Evolutionary conservation across 2,888 invertebrate genomes (phyloP).

Genomic region (Brassicogethes aeneus): DNA sequence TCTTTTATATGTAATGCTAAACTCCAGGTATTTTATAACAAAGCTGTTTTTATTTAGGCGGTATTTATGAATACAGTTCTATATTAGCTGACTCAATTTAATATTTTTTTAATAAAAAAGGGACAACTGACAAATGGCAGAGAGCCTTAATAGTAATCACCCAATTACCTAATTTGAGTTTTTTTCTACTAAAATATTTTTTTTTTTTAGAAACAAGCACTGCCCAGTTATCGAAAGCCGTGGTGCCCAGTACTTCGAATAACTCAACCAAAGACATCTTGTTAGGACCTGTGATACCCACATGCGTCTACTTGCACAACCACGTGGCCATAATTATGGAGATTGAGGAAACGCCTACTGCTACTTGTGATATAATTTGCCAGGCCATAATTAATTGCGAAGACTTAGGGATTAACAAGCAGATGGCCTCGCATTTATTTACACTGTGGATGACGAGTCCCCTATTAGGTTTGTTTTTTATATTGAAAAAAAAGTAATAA

Average conservation of each 20-base stretch:
- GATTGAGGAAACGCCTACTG: conserved; percentile 64
- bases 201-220: conserved; percentile 12
- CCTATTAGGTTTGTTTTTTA: conserved; percentile 54
- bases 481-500: background rate
- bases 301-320: conserved; percentile 77
- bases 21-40: too few relatives aligned
- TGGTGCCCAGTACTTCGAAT: conserved; percentile 15
- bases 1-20: too few relatives aligned
- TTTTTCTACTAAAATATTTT: too few relatives aligned
- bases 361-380: conserved; percentile 49
- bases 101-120: too few relatives aligned
- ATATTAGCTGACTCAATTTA: too few relatives aligned
- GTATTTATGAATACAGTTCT: too few relatives aligned
- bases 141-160: too few relatives aligned
- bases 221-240: conserved; percentile 21
- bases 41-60: too few relatives aligned
- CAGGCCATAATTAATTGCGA: conserved; percentile 61
- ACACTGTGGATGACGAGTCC: conserved; percentile 93
- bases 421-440: conserved; percentile 75
- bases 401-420: conserved; percentile 71
- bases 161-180: too few relatives aligned
- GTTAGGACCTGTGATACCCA: conserved; percentile 45
- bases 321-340: conserved; percentile 75
- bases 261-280: conserved; percentile 18
- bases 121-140: too few relatives aligned